Conservation (phyloP, 37 sponge, comb jelly and placozoan genomes). For the Geodia barretti region DNA sequence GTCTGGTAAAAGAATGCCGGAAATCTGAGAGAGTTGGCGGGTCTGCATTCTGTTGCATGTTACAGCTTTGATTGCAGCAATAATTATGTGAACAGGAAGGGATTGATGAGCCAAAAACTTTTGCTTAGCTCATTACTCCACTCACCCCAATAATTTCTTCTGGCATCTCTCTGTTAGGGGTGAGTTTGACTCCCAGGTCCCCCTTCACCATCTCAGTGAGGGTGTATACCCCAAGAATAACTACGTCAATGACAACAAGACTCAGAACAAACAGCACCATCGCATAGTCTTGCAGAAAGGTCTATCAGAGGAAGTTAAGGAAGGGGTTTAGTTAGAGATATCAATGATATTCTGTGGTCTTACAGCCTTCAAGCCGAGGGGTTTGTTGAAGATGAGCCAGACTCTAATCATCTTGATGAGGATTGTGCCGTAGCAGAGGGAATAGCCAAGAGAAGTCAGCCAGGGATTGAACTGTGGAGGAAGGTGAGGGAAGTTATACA, state of each 20-base stretch:
- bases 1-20: no score
- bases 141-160: not conserved
- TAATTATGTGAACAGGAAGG: no score
- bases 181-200: not conserved
- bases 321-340: no score
- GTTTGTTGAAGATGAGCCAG: slow-evolving; percentile 32
- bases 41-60: no score
- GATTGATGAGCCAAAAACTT: no score
- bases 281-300: slow-evolving; percentile 19
- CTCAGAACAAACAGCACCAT: not conserved
- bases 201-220: not conserved
- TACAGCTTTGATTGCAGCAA: no score
- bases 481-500: not conserved
- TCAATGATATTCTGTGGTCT: no score
- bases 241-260: slow-evolving; percentile 7
- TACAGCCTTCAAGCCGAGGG: no score
- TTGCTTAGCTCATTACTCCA: no score
- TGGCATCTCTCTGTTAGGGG: slow-evolving; percentile 5
- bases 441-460: slow-evolving; percentile 28
- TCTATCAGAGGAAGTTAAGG: no score
- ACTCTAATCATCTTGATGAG: slow-evolving; percentile 34
- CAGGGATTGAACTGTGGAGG: not conserved
- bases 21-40: no score
- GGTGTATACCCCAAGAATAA: not conserved
- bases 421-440: slow-evolving; percentile 27